Base-by-base conservation (phyloP, 2,113 vertebrate species). In the Typhlomys cinereus region DNA sequence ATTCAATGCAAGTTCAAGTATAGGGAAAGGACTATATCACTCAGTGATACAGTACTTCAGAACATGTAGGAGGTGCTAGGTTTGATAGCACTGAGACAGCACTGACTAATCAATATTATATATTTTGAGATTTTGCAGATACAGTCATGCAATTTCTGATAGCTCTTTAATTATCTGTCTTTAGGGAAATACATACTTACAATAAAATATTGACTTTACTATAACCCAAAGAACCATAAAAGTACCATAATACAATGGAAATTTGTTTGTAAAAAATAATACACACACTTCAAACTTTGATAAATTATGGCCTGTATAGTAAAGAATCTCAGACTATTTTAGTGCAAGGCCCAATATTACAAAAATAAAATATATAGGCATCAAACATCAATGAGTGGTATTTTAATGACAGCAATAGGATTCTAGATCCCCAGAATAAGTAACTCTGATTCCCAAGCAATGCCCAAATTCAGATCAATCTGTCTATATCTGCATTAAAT, bases 401-500 rank as follows among this genome's bases (percentile, higher is more conserved):
- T 52, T 34, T 15, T 76, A 90, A 90, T 76, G 39, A 67, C 59
- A 52, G 25, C 34, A 89, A 46, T 87, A 34, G 25, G 1, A 71
- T 59, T 85, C 71, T 90, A 83, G 13, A 1, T 69, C 81, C 36
- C 34, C 27, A n/a, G 36, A 41, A 57, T 74, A 93, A 93, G 87
- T 54, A 70, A 89, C 61, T 71, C 80, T 29, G 41, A 44, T 41
- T 94, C 88, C 52, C 29, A 69, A 92, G 52, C 54, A 89, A 78
- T 50, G 61, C 14, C 92, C 84, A 46, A n/a, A 12, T 75, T 31
- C 80, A 78, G 90, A 62, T 10, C 64, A 36, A 59, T 81, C 70
- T 85, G 83, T 86, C 3, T 36, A 75, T 69, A 29, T 9, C 59
- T 27, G 3, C 74, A 15, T 46, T 86, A 67, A 66, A n/a, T 74